These are phyloP conservation scores for Crotalus tigris DNA, from an alignment of 2,113 vertebrate genomes.

Conservation along the genomic window DNA sequence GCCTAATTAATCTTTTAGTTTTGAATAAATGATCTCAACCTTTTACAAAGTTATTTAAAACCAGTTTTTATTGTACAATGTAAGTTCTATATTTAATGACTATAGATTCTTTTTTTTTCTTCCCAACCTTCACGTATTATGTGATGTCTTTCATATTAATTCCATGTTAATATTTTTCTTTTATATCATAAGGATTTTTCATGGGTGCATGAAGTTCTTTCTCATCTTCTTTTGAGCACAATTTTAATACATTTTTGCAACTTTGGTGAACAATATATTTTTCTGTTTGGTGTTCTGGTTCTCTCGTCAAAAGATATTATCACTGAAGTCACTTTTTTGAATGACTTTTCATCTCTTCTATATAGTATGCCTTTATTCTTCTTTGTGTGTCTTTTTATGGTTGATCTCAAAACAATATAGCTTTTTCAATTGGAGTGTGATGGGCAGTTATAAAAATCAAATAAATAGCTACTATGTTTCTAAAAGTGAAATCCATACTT, in stretches of 20 bases:
- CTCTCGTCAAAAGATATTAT: rapidly evolving
- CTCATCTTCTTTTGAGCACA: not conserved
- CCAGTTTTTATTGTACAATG: not conserved
- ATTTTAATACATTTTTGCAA: not conserved
- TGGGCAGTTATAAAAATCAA: not conserved
- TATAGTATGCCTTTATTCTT: constrained; percentile 17
- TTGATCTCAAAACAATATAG: not conserved
- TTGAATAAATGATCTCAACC: not conserved
- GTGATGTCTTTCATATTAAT: not conserved
- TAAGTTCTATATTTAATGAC: not conserved
- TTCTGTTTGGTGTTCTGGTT: not conserved
- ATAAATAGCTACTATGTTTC: constrained; percentile 8
- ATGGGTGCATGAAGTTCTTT: constrained; percentile 11
- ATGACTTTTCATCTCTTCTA: not conserved
- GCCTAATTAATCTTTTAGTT: not conserved
- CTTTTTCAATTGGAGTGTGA: not conserved
- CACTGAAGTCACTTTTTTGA: not conserved
- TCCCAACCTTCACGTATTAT: not conserved
- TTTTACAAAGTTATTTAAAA: not conserved
- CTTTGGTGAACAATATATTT: not conserved
- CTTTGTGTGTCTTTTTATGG: not conserved
- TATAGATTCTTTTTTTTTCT: not conserved
- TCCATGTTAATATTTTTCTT: not conserved
- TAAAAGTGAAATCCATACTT: constrained; percentile 24
- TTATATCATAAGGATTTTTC: not conserved